These are phyloP conservation scores for Todus mexicanus DNA, from an alignment of 2,797 vertebrate genomes.

Conservation along the genomic window DNA sequence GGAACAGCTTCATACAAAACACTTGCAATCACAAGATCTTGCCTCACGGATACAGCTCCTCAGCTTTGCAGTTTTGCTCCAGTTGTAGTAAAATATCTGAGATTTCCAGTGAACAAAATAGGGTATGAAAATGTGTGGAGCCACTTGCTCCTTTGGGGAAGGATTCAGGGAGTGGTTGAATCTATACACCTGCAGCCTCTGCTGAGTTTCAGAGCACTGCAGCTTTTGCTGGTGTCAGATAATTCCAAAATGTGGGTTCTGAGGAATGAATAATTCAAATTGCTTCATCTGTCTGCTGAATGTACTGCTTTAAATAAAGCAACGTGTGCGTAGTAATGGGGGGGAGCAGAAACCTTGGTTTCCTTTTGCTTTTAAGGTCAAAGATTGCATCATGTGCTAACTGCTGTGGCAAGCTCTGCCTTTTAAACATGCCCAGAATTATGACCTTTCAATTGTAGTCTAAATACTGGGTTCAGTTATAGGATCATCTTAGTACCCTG, in stretches of 20 bases:
- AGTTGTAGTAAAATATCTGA: not conserved
- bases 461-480: not conserved
- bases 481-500: not conserved
- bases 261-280: not conserved
- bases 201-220: not conserved
- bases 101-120: not conserved
- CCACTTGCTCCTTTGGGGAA: not conserved
- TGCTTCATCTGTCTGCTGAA: not conserved
- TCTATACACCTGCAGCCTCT: not conserved
- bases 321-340: rapidly evolving
- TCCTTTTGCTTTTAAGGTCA: conserved; percentile 27
- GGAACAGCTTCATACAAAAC: not conserved
- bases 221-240: not conserved
- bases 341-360: not conserved
- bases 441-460: not conserved
- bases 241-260: not conserved
- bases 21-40: rapidly evolving
- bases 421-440: not conserved
- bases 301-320: not conserved
- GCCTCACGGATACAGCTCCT: too few species aligned
- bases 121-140: rapidly evolving
- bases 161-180: not conserved
- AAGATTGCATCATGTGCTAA: not conserved
- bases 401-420: not conserved
- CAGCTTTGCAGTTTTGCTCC: not conserved